Base-by-base conservation (phyloP, 2,113 vertebrate species). In the Pleuronectes platessa region DNA sequence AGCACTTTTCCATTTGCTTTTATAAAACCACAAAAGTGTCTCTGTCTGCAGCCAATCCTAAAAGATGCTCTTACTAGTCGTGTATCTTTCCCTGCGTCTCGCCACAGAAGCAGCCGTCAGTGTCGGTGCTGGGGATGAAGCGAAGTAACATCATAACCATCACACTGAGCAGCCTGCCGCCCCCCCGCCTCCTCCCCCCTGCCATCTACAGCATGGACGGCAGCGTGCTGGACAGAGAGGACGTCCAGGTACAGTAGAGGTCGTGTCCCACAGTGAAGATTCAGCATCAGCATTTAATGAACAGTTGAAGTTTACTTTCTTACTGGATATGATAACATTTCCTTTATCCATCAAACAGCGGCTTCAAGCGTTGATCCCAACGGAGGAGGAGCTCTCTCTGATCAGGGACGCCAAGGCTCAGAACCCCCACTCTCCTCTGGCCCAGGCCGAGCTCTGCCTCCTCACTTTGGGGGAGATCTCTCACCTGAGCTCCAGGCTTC, bases 111-210 rank as follows among this genome's bases (percentile, higher is more conserved):
- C 93, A 90, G 83, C 65, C 47, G 0, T 71, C 67, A 10, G 73
- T 95, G 15, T 92, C 90, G 0, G 92, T 95, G 17, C 35, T 95
- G 89, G 85, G 79, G n/a, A 76, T 94, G 79, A 95, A 94, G 81
- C 82, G 94, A 6, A 95, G 94, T 61, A 95, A 95, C 88, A 94
- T 94, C 81, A 85, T 95, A 56, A 94, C 92, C 86, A 95, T 95
- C 18, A 90, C 93, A 8, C 82, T 95, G 74, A 94, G 93, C 83
- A 82, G 90, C 35, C 88, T 95, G 26, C 94, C 94, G 0, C 92
- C 94, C 2, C 86, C 92, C 0, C 93, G 86, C 67, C 90, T 95
- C 65, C 92, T 95, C 53, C 90, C 93, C 0, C 91, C 90, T 0
- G 92, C 94, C n/a, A 94, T 95, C 70, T 83, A 90, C 80, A 93